Conservation (phyloP, 2,888 invertebrate species). For the Netelia inedita region DNA sequence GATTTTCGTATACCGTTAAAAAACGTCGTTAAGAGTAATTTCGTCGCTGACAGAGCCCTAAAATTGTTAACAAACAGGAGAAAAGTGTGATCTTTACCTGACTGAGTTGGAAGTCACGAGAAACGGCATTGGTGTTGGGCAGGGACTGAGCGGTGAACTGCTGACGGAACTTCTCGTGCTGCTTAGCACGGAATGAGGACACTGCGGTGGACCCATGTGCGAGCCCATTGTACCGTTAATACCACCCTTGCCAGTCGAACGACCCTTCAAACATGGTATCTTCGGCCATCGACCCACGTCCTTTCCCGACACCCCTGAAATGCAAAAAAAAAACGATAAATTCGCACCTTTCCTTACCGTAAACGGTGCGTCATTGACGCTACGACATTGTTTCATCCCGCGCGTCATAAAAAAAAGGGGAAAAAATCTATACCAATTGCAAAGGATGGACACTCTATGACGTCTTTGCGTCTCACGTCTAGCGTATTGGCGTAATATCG, state of each 20-base stretch:
- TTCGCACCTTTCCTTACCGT: background rate
- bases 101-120: conserved; percentile 90
- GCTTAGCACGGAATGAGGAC: conserved; percentile 90
- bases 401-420: conserved; percentile 35
- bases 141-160: conserved; percentile 89
- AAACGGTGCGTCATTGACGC: background rate
- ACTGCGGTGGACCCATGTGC: conserved; percentile 88
- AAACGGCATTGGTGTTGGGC: conserved; percentile 92
- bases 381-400: background rate
- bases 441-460: background rate
- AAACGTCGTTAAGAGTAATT: background rate
- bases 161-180: conserved; percentile 89
- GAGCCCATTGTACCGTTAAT: conserved; percentile 79
- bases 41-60: background rate
- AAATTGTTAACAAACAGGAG: background rate
- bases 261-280: conserved; percentile 80
- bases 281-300: conserved; percentile 81
- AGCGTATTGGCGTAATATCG: conserved; percentile 41
- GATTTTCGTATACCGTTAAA: too few species aligned
- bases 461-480: background rate
- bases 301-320: conserved; percentile 77
- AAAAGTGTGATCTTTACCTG: conserved; percentile 86
- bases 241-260: conserved; percentile 79
- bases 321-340: conserved; percentile 27
- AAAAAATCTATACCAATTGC: conserved; percentile 18